phyloP scores from a whole-genome alignment of 2,888 invertebrate genomes.

The Drosophila mercatorum region DNA sequence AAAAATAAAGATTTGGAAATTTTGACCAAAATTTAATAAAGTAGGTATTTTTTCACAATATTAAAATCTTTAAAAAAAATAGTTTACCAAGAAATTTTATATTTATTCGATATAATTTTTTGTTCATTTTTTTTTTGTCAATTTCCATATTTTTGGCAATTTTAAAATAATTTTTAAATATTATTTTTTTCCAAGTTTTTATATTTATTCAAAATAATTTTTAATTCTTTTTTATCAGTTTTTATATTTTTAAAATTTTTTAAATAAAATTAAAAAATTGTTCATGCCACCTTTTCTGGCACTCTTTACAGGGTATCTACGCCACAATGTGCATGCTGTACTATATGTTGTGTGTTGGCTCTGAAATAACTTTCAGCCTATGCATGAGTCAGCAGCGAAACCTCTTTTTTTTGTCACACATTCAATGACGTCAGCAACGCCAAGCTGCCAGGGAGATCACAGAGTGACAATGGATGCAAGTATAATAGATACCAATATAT shows the following conservation, averaged over 20 bases:
- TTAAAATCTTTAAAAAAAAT: too few species aligned
- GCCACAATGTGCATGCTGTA: background rate
- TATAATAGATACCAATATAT: slow-evolving; percentile 10
- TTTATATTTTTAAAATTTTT: too few species aligned
- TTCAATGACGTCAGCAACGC: slow-evolving; percentile 43
- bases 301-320: background rate
- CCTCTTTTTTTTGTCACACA: slow-evolving; percentile 41
- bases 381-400: slow-evolving; percentile 46
- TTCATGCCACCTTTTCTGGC: background rate
- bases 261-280: background rate
- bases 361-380: background rate
- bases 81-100: background rate
- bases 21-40: too few species aligned
- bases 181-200: background rate
- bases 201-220: background rate
- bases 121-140: too few species aligned
- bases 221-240: background rate
- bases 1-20: too few species aligned
- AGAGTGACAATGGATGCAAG: slow-evolving; percentile 29
- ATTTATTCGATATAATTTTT: background rate
- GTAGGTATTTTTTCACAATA: too few species aligned
- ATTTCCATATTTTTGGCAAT: too few species aligned
- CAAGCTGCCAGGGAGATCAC: slow-evolving; percentile 26
- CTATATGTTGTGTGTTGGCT: background rate
- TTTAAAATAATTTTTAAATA: too few species aligned